These are phyloP conservation scores for Carterocephalus palaemon DNA, from an alignment of 2,888 invertebrate species.

Conservation along the genomic window DNA sequence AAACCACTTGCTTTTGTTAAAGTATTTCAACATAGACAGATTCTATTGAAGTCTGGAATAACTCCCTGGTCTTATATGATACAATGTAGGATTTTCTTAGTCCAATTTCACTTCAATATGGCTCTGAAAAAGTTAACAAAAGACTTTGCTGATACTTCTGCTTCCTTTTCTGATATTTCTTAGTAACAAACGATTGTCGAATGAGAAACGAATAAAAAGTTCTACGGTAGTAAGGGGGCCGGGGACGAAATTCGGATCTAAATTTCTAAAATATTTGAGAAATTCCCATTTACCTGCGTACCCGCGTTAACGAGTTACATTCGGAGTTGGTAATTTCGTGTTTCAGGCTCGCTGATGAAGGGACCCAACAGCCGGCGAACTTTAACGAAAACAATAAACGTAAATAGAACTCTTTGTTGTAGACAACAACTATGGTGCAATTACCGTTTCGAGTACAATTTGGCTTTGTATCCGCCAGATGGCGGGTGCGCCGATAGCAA, in stretches of 20 bases:
- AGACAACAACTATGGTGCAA: constrained; percentile 18
- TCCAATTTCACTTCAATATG: constrained; percentile 1
- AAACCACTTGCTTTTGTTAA: constrained; percentile 7
- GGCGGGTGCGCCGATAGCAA: constrained; percentile 17
- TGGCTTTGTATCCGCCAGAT: constrained; percentile 21
- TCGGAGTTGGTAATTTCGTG: constrained; percentile 26
- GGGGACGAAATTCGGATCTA: constrained; percentile 12
- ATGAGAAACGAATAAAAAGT: constrained; percentile 2
- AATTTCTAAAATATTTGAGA: constrained; percentile 25
- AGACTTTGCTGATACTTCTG: constrained; percentile 2
- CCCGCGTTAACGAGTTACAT: constrained; percentile 26
- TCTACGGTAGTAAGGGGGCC: too few relatives aligned
- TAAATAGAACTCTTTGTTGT: constrained; percentile 20
- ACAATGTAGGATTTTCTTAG: background rate
- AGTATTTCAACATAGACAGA: background rate
- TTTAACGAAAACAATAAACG: constrained; percentile 25
- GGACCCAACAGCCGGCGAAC: constrained; percentile 17
- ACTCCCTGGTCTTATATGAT: background rate
- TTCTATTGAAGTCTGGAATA: background rate
- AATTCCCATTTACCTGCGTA: constrained; percentile 28
- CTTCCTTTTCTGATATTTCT: constrained; percentile 8
- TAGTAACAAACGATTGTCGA: constrained; percentile 4
- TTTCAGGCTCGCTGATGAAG: constrained; percentile 24
- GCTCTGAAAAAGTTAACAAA: constrained; percentile 7
- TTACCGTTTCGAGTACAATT: constrained; percentile 22